Evolutionary conservation across 2,888 invertebrate genomes (phyloP).

Genomic region (Oscheius onirici): DNA sequence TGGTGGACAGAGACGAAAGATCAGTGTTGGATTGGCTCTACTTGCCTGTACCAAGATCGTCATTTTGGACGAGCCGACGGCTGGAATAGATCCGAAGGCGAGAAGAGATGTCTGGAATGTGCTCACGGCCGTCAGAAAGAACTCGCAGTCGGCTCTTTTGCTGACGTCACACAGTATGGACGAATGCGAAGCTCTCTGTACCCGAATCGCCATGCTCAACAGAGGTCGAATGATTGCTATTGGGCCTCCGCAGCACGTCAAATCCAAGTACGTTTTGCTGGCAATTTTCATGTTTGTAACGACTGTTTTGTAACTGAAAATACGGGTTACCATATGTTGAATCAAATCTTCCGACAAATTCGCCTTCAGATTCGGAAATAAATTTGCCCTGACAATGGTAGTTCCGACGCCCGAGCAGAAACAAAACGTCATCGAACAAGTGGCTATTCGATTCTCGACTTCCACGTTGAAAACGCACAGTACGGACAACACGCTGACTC

Average conservation of each 20-base stretch:
- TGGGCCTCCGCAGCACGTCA: constrained; percentile 66
- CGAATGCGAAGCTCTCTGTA: constrained; percentile 68
- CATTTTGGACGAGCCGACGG: constrained; percentile 75
- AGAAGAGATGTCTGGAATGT: constrained; percentile 76
- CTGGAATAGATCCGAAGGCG: constrained; percentile 77
- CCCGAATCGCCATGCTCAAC: constrained; percentile 67
- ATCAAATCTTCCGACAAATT: too few species aligned
- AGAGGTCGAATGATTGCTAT: constrained; percentile 65
- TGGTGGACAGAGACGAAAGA: constrained; percentile 84
- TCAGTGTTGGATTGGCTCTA: constrained; percentile 83
- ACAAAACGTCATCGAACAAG: constrained; percentile 23
- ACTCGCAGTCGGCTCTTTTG: constrained; percentile 56
- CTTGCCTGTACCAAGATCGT: constrained; percentile 80
- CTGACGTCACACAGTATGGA: constrained; percentile 66
- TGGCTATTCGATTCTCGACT: constrained; percentile 25
- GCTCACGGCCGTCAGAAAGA: constrained; percentile 45
- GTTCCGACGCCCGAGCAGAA: constrained; percentile 18
- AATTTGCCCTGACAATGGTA: constrained; percentile 51
- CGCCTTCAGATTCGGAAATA: constrained; percentile 60
- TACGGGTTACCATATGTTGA: too few species aligned
- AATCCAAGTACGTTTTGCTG: constrained; percentile 55
- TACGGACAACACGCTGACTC: constrained; percentile 38
- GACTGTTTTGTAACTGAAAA: too few species aligned
- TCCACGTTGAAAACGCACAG: constrained; percentile 41
- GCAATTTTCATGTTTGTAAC: too few species aligned